Conservation (phyloP, 2,797 vertebrate species). For the Naso thynnoides region DNA sequence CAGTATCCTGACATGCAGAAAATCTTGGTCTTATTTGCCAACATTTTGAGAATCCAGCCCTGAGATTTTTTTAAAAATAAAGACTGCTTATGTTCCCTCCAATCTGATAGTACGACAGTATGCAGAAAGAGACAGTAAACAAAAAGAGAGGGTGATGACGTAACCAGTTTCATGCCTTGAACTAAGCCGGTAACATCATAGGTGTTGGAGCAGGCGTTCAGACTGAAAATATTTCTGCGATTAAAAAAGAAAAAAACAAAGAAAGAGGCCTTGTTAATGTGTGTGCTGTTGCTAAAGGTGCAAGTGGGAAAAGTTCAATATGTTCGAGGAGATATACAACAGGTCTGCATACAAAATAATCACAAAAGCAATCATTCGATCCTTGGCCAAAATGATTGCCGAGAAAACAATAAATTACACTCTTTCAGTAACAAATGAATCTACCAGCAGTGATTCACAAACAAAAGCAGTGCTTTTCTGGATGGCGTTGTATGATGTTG, state of each 20-base stretch:
- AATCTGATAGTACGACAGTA: background rate
- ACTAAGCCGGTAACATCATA: conserved; percentile 6
- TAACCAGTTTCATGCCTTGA: conserved; percentile 20
- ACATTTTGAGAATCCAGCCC: background rate
- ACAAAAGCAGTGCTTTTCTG: background rate
- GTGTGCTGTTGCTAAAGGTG: conserved; percentile 3
- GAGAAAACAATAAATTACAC: background rate
- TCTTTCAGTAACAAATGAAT: background rate
- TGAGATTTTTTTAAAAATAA: background rate
- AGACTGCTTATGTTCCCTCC: background rate
- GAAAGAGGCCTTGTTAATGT: conserved; percentile 1
- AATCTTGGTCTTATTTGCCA: background rate
- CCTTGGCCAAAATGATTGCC: background rate
- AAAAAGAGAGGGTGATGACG: conserved; percentile 1
- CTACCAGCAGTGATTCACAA: background rate
- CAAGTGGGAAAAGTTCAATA: background rate
- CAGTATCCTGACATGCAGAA: background rate
- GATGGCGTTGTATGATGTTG: background rate
- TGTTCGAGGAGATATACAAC: background rate
- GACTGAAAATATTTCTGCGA: conserved; percentile 25
- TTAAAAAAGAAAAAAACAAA: background rate
- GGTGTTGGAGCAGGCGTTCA: conserved; percentile 9
- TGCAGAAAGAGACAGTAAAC: background rate
- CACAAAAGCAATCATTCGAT: background rate
- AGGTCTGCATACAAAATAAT: background rate